Evolutionary conservation across 2,797 vertebrate genomes (phyloP).

Genomic region (Benthosema pterotum): DNA sequence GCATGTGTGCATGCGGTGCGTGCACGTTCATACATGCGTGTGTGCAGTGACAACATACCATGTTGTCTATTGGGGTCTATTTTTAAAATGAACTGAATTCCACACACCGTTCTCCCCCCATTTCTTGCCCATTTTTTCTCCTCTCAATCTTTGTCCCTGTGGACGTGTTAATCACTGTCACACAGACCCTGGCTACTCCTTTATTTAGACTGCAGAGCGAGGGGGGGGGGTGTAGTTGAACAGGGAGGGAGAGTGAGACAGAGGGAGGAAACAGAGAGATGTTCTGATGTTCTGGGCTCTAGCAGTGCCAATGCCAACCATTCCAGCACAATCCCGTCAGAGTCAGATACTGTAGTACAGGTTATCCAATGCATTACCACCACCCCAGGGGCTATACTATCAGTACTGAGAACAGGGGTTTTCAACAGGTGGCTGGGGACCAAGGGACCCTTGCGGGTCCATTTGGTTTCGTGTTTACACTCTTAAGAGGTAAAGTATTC

Average conservation of each 20-base stretch:
- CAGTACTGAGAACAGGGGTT: too few relatives aligned
- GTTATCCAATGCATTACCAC: too few relatives aligned
- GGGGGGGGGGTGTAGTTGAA: slow-evolving; percentile 8
- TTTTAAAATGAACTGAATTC: slow-evolving; percentile 74
- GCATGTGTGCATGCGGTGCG: not conserved
- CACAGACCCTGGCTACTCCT: slow-evolving; percentile 35
- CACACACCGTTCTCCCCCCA: slow-evolving; percentile 33
- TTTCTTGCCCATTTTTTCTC: slow-evolving; percentile 21
- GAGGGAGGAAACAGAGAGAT: too few relatives aligned
- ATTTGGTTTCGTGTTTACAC: too few relatives aligned
- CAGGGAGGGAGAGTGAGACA: not conserved
- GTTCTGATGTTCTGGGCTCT: too few relatives aligned
- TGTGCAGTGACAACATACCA: not conserved
- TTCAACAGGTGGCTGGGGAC: too few relatives aligned
- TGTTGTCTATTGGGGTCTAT: slow-evolving; percentile 51
- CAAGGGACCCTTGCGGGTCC: too few relatives aligned
- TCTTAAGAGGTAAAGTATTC: too few relatives aligned
- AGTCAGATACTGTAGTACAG: too few relatives aligned
- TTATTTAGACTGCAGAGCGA: slow-evolving; percentile 55
- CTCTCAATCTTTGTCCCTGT: slow-evolving; percentile 44
- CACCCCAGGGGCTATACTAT: too few relatives aligned
- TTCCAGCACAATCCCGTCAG: too few relatives aligned
- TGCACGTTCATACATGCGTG: not conserved
- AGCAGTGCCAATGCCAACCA: too few relatives aligned
- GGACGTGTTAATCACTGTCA: slow-evolving; percentile 54